Evolutionary conservation across 2,113 vertebrate species (phyloP).

Genomic region (Clinocottus analis): DNA sequence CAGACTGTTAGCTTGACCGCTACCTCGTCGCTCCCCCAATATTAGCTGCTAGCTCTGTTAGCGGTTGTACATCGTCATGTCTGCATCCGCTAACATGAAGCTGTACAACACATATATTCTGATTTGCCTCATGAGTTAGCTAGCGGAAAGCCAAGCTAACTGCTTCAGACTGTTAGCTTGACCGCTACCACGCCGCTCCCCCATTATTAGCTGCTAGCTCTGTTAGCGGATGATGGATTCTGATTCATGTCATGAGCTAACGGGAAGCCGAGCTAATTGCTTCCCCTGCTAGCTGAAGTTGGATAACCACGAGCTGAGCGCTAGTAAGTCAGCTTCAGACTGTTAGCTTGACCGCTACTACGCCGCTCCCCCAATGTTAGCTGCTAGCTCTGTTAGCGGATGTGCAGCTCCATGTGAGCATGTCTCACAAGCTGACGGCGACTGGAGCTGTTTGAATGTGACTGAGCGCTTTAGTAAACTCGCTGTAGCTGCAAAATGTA

Average conservation of each 20-base stretch:
- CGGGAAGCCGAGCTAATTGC: not conserved
- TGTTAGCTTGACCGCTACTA: not conserved
- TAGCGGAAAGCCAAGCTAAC: not conserved
- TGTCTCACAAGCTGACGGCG: not conserved
- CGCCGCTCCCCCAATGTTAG: not conserved
- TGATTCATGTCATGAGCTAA: not conserved
- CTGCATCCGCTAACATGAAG: too few species aligned
- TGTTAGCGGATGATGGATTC: not conserved
- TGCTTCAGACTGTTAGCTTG: not conserved
- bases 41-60: not conserved
- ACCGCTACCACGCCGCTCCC: not conserved
- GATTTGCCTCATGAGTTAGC: too few species aligned
- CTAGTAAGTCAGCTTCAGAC: not conserved
- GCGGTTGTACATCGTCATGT: not conserved
- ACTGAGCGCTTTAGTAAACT: not conserved
- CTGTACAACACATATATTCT: too few species aligned
- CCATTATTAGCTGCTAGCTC: not conserved
- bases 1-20: not conserved
- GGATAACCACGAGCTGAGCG: not conserved
- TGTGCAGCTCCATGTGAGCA: not conserved
- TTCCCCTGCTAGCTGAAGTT: not conserved
- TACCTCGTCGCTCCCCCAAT: not conserved
- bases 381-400: not conserved
- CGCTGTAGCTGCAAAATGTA: slow-evolving; percentile 1
- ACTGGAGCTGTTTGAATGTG: not conserved